A percentile compares a stretch with the other conserved stretches of the same genome.
Conservation (phyloP, 2,113 vertebrate genomes). For the Entelurus aequoreus region DNA sequence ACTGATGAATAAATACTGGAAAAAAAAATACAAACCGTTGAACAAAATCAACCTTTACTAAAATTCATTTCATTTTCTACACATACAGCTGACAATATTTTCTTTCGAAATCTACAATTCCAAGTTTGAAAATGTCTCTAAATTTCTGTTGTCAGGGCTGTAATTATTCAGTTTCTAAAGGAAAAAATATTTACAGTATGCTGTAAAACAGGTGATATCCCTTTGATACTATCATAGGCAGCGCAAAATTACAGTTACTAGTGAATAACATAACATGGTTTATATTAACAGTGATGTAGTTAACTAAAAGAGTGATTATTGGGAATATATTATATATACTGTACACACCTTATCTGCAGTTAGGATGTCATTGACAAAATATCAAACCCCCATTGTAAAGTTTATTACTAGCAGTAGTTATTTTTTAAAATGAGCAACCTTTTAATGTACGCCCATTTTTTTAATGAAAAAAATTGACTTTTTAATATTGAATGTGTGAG, state of each 20-base stretch:
- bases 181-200: not conserved
- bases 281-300: slow-evolving; percentile 25
- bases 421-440: no score
- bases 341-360: slow-evolving; percentile 13
- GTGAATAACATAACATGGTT: slow-evolving; percentile 19
- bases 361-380: slow-evolving; percentile 10
- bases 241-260: slow-evolving; percentile 28
- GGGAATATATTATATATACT: slow-evolving; percentile 14
- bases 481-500: no score
- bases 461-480: no score
- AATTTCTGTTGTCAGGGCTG: not conserved
- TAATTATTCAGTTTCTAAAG: not conserved
- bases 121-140: not conserved
- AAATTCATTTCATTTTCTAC: slow-evolving; percentile 7
- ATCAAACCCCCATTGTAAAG: slow-evolving; percentile 5
- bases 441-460: no score
- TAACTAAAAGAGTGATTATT: slow-evolving; percentile 30
- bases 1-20: not conserved
- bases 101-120: not conserved
- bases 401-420: no score
- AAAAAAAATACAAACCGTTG: not conserved
- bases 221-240: slow-evolving; percentile 10
- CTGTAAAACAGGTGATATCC: slow-evolving; percentile 3
- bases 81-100: not conserved
- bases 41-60: slow-evolving; percentile 1